Percentiles rank a stretch among this genome's conserved stretches.
Conservation (phyloP, 2,797 vertebrate species). For the Epinephelus awoara region DNA sequence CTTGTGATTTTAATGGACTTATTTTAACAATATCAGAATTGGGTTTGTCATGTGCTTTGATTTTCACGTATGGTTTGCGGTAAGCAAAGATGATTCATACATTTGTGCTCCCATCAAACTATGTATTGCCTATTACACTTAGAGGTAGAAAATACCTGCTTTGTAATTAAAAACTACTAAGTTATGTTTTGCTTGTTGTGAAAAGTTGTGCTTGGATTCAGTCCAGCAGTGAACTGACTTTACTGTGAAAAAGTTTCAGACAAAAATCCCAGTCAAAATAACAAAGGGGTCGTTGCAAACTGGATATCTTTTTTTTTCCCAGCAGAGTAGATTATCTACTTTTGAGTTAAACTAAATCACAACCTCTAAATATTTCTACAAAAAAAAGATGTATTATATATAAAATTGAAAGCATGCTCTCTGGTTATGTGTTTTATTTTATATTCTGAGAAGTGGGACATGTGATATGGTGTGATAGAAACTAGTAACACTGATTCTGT, state of each 20-base stretch:
- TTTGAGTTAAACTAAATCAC: background rate
- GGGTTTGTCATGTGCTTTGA: background rate
- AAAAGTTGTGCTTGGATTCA: background rate
- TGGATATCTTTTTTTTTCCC: background rate
- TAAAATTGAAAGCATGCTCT: background rate
- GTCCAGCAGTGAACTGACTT: background rate
- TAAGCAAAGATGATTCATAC: background rate
- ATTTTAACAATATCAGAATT: conserved; percentile 10
- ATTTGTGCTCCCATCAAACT: conserved; percentile 11
- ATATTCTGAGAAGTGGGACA: background rate
- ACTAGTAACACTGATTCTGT: background rate
- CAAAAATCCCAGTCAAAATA: background rate
- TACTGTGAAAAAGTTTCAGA: background rate
- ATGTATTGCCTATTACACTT: background rate
- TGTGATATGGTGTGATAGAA: background rate
- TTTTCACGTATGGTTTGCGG: background rate
- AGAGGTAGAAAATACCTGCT: background rate
- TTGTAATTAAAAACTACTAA: background rate
- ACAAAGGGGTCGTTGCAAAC: background rate
- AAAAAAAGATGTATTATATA: background rate
- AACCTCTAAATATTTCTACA: background rate
- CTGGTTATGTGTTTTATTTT: conserved; percentile 10
- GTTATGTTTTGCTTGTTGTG: background rate
- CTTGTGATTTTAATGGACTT: conserved; percentile 1
- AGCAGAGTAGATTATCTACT: background rate